These are phyloP conservation scores for Rhagophthalmus giganteus DNA, from an alignment of 2,888 invertebrate genomes.

Conservation along the genomic window DNA sequence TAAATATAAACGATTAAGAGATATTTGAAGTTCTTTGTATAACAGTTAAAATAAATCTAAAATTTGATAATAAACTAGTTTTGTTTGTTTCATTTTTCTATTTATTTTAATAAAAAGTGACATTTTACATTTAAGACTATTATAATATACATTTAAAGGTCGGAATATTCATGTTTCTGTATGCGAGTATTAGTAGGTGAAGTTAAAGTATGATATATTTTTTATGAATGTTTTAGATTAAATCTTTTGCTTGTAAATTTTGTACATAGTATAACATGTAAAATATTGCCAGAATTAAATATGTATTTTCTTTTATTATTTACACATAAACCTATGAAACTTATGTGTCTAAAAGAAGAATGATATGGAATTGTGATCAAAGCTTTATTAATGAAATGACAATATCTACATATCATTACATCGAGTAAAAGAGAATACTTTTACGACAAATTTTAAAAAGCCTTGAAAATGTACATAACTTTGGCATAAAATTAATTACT, in stretches of 20 bases:
- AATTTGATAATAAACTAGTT: no score
- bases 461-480: constrained; percentile 49
- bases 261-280: constrained; percentile 27
- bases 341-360: constrained; percentile 22
- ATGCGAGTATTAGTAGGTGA: constrained; percentile 15
- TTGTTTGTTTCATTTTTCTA: no score
- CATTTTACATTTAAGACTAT: constrained; percentile 4
- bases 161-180: constrained; percentile 17
- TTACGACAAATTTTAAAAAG: constrained; percentile 53
- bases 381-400: constrained; percentile 51
- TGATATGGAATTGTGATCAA: constrained; percentile 43
- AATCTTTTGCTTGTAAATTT: constrained; percentile 20
- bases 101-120: not conserved
- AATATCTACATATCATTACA: constrained; percentile 55
- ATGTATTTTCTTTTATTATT: constrained; percentile 23
- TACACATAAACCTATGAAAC: constrained; percentile 19
- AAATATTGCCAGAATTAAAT: constrained; percentile 25
- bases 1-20: no score
- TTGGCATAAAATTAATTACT: constrained; percentile 40
- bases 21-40: no score
- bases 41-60: no score
- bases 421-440: constrained; percentile 43
- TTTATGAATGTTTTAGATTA: constrained; percentile 20
- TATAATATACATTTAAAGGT: constrained; percentile 4
- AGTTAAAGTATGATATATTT: constrained; percentile 19